Evolutionary conservation across 2,888 invertebrate species (phyloP).

Genomic region (Microchrysa polita): DNA sequence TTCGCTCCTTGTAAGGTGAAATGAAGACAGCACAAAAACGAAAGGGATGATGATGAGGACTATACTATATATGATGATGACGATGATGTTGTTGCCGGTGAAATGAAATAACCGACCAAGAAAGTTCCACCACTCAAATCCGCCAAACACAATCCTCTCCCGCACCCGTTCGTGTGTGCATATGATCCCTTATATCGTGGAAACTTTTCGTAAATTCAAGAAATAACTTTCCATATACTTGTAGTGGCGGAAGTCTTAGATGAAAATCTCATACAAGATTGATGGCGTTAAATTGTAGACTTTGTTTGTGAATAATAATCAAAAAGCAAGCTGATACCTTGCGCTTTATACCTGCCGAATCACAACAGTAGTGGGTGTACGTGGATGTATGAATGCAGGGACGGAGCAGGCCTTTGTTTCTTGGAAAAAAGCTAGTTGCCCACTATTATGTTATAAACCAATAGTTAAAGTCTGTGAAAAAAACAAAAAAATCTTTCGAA

Average conservation of each 20-base stretch:
- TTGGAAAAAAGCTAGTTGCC: too few species aligned
- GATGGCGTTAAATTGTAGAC: conserved; percentile 51
- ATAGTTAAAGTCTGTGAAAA: too few species aligned
- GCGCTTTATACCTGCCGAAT: conserved; percentile 41
- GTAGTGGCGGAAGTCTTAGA: conserved; percentile 50
- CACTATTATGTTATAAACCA: too few species aligned
- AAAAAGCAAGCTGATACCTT: conserved; percentile 45
- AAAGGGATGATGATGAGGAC: too few species aligned
- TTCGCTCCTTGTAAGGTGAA: too few species aligned
- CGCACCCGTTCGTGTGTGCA: conserved; percentile 30
- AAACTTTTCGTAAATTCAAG: conserved; percentile 49
- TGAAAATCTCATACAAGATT: conserved; percentile 51
- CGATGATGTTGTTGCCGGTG: conserved; percentile 24
- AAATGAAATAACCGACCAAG: conserved; percentile 32
- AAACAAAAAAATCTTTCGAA: too few species aligned
- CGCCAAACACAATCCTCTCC: too few species aligned
- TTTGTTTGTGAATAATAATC: conserved; percentile 51
- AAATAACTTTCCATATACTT: conserved; percentile 49
- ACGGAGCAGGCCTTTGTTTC: too few species aligned
- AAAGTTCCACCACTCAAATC: neutral
- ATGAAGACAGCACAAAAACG: neutral
- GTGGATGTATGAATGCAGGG: neutral
- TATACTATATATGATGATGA: neutral
- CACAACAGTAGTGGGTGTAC: neutral
- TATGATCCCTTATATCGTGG: conserved; percentile 36